A percentile compares a stretch with the other conserved stretches of the same genome.
Conservation (phyloP, 2,888 invertebrate species). For the Cybosia mesomella region DNA sequence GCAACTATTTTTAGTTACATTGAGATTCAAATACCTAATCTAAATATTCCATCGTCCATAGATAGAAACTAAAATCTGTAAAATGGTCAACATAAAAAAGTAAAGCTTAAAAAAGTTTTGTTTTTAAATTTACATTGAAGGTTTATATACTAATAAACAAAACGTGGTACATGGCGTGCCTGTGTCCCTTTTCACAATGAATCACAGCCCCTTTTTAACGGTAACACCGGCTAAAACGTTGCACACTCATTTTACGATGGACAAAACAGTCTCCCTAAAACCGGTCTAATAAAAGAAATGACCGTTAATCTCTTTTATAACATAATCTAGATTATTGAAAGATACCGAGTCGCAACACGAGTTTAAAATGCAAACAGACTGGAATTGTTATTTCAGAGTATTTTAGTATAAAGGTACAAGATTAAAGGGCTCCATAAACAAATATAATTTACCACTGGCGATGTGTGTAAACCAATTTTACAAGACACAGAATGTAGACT, state of each 20-base stretch:
- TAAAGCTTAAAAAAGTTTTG: neutral
- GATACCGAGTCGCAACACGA: conserved; percentile 29
- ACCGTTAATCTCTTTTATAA: conserved; percentile 59
- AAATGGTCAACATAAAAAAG: neutral
- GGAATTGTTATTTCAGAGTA: conserved; percentile 43
- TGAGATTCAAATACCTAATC: conserved; percentile 12
- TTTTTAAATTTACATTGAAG: conserved; percentile 15
- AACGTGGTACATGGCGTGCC: conserved; percentile 17
- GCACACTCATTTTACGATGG: conserved; percentile 52
- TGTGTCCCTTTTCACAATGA: conserved; percentile 64
- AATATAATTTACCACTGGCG: conserved; percentile 61
- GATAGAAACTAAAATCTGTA: neutral
- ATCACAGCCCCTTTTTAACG: conserved; percentile 72
- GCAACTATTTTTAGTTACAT: conserved; percentile 19
- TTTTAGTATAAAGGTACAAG: conserved; percentile 43
- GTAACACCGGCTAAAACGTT: conserved; percentile 62
- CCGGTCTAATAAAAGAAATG: conserved; percentile 66
- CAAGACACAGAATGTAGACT: conserved; percentile 73
- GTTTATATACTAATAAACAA: conserved; percentile 38
- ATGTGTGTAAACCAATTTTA: conserved; percentile 62
- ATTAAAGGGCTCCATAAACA: conserved; percentile 68
- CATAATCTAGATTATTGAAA: conserved; percentile 45
- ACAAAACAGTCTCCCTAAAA: conserved; percentile 59
- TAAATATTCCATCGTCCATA: neutral
- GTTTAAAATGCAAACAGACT: conserved; percentile 24